Percentiles rank a stretch among this genome's conserved stretches.
Conservation (phyloP, 2,113 vertebrate genomes). For the Amblyornis subalaris region DNA sequence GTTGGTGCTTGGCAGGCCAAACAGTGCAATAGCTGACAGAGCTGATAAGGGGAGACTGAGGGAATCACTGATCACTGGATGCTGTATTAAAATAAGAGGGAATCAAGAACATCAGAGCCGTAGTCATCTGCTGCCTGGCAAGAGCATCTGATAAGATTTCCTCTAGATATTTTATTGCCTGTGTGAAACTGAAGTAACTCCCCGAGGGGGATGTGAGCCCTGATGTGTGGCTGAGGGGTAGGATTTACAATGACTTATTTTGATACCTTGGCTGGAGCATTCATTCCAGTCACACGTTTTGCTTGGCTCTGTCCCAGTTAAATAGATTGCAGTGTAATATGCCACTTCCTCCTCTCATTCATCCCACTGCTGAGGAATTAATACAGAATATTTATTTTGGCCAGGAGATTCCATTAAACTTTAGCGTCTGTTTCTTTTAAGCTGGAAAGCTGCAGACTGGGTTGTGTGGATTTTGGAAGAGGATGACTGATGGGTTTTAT, state of each 20-base stretch:
- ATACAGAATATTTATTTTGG: constrained; percentile 48
- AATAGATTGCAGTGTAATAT: constrained; percentile 24
- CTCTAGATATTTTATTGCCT: constrained; percentile 1
- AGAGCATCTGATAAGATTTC: neutral
- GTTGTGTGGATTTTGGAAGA: constrained; percentile 30
- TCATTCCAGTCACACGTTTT: constrained; percentile 15
- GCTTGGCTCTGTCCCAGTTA: constrained; percentile 31
- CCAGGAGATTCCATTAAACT: constrained; percentile 2
- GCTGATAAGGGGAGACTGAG: neutral
- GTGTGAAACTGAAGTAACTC: neutral
- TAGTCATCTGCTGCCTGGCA: neutral
- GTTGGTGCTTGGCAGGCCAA: neutral
- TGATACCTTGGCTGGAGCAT: constrained; percentile 24
- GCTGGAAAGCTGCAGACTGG: neutral
- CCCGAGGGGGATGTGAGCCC: neutral
- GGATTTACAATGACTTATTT: constrained; percentile 29
- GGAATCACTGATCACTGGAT: neutral
- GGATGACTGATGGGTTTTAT: neutral
- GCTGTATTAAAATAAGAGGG: neutral
- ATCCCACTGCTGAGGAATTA: constrained; percentile 25
- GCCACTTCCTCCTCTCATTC: constrained; percentile 45
- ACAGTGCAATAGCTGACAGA: neutral
- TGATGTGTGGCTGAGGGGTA: neutral
- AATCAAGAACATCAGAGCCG: neutral
- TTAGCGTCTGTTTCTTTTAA: constrained; percentile 18